Conservation (phyloP, 2,888 invertebrate species). For the Alloplasta piceator region DNA sequence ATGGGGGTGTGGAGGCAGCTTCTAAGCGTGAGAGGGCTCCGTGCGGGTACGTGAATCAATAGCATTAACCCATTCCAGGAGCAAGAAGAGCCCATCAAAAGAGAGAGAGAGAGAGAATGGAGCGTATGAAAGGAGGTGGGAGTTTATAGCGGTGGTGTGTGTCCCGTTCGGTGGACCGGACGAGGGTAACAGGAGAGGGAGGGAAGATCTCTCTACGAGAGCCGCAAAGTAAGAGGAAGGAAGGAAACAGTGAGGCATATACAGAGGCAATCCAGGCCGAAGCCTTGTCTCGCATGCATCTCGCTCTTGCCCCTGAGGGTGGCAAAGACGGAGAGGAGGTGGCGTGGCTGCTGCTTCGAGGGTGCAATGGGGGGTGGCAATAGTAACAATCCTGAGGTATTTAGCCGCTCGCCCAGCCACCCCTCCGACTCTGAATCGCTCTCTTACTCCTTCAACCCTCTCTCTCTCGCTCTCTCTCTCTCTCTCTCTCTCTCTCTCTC, state of each 20-base stretch:
- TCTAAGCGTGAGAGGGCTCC: slow-evolving; percentile 71
- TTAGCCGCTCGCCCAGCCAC: slow-evolving; percentile 79
- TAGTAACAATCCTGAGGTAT: slow-evolving; percentile 84
- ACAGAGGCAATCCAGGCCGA: slow-evolving; percentile 45
- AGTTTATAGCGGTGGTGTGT: slow-evolving; percentile 56
- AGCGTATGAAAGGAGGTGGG: slow-evolving; percentile 67
- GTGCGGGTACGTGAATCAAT: slow-evolving; percentile 83
- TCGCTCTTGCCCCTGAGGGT: slow-evolving; percentile 21
- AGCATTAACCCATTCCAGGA: slow-evolving; percentile 83
- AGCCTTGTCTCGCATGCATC: neutral
- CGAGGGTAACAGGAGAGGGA: slow-evolving; percentile 50
- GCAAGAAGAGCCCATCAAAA: slow-evolving; percentile 77
- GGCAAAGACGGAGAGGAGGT: slow-evolving; percentile 69
- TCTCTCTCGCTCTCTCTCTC: slow-evolving; percentile 20
- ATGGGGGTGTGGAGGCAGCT: slow-evolving; percentile 52
- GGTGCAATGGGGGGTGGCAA: slow-evolving; percentile 76
- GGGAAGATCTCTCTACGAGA: slow-evolving; percentile 28
- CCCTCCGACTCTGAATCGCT: slow-evolving; percentile 27
- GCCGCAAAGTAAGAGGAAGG: slow-evolving; percentile 48
- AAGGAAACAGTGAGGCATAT: slow-evolving; percentile 33
- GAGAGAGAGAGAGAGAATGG: slow-evolving; percentile 70
- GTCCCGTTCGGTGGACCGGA: slow-evolving; percentile 63
- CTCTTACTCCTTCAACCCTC: slow-evolving; percentile 21
- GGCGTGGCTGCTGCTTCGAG: slow-evolving; percentile 59
- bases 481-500: slow-evolving; percentile 17